Evolutionary conservation across 2,888 invertebrate genomes (phyloP), one percentile per base, ranked within the genome.

Genomic region (Athrips mouffetella): DNA sequence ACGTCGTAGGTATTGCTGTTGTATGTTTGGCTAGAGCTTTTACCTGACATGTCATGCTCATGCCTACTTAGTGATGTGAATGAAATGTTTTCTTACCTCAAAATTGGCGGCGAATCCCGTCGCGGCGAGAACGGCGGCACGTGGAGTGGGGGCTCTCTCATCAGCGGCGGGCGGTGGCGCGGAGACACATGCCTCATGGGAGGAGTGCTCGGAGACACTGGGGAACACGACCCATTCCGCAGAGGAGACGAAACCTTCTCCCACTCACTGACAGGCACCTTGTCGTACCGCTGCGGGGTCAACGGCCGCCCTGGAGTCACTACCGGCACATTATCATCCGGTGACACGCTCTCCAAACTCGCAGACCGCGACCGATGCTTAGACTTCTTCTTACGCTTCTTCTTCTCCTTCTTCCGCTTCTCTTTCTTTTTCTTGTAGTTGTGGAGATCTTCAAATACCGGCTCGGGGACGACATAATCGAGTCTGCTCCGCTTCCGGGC

Each of bases 381-480:
- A 48, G 93, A 91, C 74, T 92, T 93, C 80, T 92, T 93, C 76
- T 92, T 93, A 46, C 90, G 90, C 76, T 92, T 94, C 63, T 93
- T 93, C 35, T 92, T 89, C 57, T 93, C 93, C 72, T 94, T 94
- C 76, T 93, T 94, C 73, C 93, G 92, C 68, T 94, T 94, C 39
- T 94, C 93, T 63, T 93, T 92, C 75, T 92, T 83, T 67, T 91
- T 91, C 64, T 91, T 91, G 58, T 91, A 90, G 56, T 90, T 89
- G 48, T 88, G 69, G 58, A 85, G 82, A 30, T 90, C 89, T 50
- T 90, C 89, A 55, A 90, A 89, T 47, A 90, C 90, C 3, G 74
- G 70, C 39, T 77, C 80, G 18, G 65, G 56, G 16, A 73, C 77
- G 44, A 78, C 80, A 61, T 78, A 84, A 50, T 83, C 85, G 48